phyloP scores from a whole-genome alignment of 1,140 invertebrate species.

The Rhysida immarginata region DNA sequence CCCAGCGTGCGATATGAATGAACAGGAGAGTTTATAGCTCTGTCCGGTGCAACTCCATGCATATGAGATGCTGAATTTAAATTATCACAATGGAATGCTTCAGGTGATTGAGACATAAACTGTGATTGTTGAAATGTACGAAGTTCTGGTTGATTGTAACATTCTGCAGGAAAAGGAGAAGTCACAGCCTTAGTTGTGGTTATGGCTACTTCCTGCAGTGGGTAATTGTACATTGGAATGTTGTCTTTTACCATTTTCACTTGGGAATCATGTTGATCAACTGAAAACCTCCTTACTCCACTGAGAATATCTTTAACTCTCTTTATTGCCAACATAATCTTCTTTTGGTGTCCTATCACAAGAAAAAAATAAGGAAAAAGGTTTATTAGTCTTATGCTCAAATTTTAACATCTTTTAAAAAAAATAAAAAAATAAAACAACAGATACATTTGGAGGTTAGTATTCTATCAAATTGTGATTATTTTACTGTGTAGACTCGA shows the following conservation, averaged over 20 bases:
- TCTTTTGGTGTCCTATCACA: conserved; percentile 82
- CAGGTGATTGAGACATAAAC: neutral
- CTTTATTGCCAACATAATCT: conserved; percentile 91
- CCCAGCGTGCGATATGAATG: neutral
- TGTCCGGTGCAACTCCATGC: no score
- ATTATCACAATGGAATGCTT: neutral
- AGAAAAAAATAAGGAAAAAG: neutral
- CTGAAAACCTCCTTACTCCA: conserved; percentile 49
- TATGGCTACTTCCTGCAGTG: conserved; percentile 13
- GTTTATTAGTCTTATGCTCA: no score
- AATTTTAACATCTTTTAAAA: no score
- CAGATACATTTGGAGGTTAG: no score
- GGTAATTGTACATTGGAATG: conserved; percentile 13
- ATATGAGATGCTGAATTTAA: neutral
- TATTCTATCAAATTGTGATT: no score
- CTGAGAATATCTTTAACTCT: conserved; percentile 84
- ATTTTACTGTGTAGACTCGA: no score
- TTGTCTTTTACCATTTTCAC: conserved; percentile 15
- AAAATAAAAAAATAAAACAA: no score
- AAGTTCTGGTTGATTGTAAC: neutral
- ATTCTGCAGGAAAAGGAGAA: conserved; percentile 22
- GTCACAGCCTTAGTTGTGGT: conserved; percentile 6
- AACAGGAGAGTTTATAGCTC: neutral
- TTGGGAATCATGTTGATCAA: no score
- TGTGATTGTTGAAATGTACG: conserved; percentile 1